Conservation (phyloP, 1,140 invertebrate genomes). For the Eueides isabella region DNA sequence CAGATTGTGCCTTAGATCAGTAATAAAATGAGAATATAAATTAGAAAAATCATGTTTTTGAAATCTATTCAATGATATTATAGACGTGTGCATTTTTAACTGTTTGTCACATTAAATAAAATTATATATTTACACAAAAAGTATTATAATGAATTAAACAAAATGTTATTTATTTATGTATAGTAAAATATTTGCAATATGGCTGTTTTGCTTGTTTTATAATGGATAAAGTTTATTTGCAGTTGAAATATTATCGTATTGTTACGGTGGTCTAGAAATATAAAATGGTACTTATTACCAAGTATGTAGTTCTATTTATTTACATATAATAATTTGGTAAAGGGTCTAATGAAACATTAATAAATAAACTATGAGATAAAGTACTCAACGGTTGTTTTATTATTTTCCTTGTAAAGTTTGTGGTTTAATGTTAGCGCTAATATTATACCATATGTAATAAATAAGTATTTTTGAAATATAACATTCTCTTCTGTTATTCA, state of each 20-base stretch:
- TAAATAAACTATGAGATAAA: constrained; percentile 78
- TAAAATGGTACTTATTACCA: constrained; percentile 77
- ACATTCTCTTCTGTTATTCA: too few relatives aligned
- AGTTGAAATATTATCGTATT: constrained; percentile 66
- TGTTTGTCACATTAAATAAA: constrained; percentile 56
- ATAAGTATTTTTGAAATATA: too few relatives aligned
- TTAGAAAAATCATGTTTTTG: constrained; percentile 55
- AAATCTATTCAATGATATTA: constrained; percentile 60
- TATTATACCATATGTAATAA: neutral
- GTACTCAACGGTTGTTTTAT: constrained; percentile 40
- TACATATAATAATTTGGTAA: constrained; percentile 81
- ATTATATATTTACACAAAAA: constrained; percentile 61
- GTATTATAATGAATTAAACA: constrained; percentile 53
- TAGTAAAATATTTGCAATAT: constrained; percentile 70
- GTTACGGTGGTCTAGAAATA: constrained; percentile 62
- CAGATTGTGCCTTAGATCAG: constrained; percentile 79
- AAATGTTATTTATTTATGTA: constrained; percentile 68
- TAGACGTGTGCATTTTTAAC: constrained; percentile 67
- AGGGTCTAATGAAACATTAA: constrained; percentile 81
- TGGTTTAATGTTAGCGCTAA: neutral
- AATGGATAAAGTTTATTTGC: constrained; percentile 72
- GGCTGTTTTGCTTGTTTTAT: constrained; percentile 78
- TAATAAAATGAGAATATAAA: constrained; percentile 54
- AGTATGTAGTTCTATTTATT: constrained; percentile 79
- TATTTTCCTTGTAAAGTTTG: constrained; percentile 9